Evolutionary conservation across 2,113 vertebrate genomes (phyloP).

Genomic region (Scatophagus argus): DNA sequence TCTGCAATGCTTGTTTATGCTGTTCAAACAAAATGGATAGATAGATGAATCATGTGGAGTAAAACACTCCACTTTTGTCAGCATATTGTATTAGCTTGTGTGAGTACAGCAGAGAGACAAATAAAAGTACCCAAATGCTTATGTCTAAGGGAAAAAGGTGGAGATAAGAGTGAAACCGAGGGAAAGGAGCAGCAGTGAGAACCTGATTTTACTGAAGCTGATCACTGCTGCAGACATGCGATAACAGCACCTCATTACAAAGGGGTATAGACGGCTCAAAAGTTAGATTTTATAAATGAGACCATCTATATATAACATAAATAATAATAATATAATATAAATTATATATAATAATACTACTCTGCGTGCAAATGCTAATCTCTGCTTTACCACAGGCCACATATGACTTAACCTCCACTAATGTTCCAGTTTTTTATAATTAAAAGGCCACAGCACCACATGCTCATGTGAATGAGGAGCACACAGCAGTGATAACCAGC

Average conservation of each 20-base stretch:
- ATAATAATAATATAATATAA: too few species aligned
- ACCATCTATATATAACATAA: too few species aligned
- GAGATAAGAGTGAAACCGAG: neutral
- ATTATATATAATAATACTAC: too few species aligned
- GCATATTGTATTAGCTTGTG: neutral
- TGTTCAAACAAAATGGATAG: too few species aligned
- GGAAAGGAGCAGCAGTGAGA: neutral
- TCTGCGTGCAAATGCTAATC: too few species aligned
- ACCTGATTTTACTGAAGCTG: neutral
- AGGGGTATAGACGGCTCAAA: neutral
- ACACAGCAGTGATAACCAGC: neutral
- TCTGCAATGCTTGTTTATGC: neutral
- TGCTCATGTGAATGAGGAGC: neutral
- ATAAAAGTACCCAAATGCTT: neutral
- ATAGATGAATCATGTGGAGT: too few species aligned
- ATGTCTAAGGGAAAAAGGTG: neutral
- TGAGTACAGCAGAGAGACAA: neutral
- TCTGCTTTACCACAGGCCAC: too few species aligned
- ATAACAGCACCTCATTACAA: neutral
- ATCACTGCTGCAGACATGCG: neutral
- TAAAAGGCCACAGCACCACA: slow-evolving; percentile 5
- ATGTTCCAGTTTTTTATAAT: neutral
- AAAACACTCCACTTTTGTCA: neutral
- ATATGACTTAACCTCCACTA: neutral
- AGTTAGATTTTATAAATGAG: neutral